Conservation (phyloP, 1,140 invertebrate genomes). For the Monomorium pharaonis region DNA sequence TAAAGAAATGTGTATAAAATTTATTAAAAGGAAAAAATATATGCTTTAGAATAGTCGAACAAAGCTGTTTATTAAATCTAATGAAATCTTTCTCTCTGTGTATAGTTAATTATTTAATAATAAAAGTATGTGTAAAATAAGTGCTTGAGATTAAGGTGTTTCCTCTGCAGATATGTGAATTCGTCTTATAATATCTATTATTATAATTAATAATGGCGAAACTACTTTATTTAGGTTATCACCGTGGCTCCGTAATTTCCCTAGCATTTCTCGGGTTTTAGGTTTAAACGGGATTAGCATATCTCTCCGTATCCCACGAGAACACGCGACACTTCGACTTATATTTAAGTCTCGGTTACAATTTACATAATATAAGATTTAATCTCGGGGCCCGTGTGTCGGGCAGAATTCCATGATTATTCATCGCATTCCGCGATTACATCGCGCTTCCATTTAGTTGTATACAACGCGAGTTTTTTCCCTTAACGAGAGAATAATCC, state of each 20-base stretch:
- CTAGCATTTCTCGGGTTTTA: not conserved
- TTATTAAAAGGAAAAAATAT: no score
- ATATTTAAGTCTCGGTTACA: constrained; percentile 19
- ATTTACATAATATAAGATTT: constrained; percentile 34
- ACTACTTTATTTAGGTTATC: not conserved
- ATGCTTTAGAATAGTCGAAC: no score
- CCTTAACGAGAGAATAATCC: constrained; percentile 19
- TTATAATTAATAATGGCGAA: not conserved
- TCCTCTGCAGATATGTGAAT: not conserved
- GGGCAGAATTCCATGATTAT: constrained; percentile 25
- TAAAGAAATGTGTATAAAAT: no score
- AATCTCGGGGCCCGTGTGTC: constrained; percentile 12
- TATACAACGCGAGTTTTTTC: not conserved
- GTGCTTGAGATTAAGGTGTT: not conserved
- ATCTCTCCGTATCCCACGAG: not conserved
- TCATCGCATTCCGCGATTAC: constrained; percentile 13
- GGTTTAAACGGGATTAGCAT: constrained; percentile 28
- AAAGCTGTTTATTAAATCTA: no score
- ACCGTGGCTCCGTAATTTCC: not conserved
- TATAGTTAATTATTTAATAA: not conserved
- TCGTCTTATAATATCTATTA: not conserved
- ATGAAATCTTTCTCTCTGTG: no score
- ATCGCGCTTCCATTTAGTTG: not conserved
- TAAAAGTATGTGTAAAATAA: not conserved
- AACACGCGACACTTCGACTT: constrained; percentile 23